Base-by-base conservation (phyloP, 2,888 invertebrate genomes). In the Thysanoteuthis rhombus region DNA sequence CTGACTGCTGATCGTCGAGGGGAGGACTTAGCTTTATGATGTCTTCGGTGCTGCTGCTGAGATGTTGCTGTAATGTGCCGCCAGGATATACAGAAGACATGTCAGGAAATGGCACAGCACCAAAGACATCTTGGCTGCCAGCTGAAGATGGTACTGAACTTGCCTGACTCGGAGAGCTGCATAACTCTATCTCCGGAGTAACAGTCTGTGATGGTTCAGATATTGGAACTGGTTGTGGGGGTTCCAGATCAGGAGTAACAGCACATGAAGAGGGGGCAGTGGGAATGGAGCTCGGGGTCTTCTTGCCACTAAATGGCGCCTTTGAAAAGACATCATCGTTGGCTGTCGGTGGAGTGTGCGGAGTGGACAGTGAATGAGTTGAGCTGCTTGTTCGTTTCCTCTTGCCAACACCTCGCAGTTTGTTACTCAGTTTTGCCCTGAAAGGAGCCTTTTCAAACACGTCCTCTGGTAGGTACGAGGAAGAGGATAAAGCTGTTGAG, bases 251-350 rank as follows among this genome's bases (percentile, higher is more conserved):
- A 1, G 95, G 95, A 12, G 95, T 95, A 92, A 92, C 92, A 92
- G 93, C 75, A 93, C 92, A 92, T 75, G 92, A 92, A 52, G 93
- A 92, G 6, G 75, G 93, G 40, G 92, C 91, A 58, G 93, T 75
- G 39, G 45, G 52, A 47, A 38, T 58, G 47, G 58, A 93, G 52
- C 95, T 94, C 93, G 95, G 93, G 92, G 95, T 94, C 94, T 94
- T 93, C 93, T 95, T 93, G 94, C 95, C 93, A 94, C 94, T 95
- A 94, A 96, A 96, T 89, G 96, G 96, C n/a, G 96, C 96, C 94
- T 96, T 96, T 28, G 96, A 95, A 95, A 96, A 96, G 16, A 96
- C 94, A 94, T 96, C 96, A 93, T 93, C 94, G 39, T 28, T 93
- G 47, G 32, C 93, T 45, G 32, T 92, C 75, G 52, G 93, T 93